Evolutionary conservation across 2,888 invertebrate species (phyloP).

Genomic region (Linyphia triangularis): DNA sequence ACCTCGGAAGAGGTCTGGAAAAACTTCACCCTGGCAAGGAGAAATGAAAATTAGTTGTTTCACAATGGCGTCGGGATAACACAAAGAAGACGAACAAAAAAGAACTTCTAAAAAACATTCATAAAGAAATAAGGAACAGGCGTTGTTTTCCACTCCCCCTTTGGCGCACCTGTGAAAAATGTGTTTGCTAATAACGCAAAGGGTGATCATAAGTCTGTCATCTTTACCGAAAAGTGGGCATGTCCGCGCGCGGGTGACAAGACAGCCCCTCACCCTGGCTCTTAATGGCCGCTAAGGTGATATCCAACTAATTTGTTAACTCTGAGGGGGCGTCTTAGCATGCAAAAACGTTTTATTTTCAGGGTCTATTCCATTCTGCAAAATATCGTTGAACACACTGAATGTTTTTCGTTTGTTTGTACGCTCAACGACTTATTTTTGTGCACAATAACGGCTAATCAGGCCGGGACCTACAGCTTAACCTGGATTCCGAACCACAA

Average conservation of each 20-base stretch:
- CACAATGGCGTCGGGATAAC: not conserved
- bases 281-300: conserved; percentile 71
- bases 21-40: too few species aligned
- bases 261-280: conserved; percentile 18
- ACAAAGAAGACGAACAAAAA: not conserved
- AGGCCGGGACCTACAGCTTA: too few species aligned
- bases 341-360: not conserved
- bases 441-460: too few species aligned
- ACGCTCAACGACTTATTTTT: too few species aligned
- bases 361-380: not conserved
- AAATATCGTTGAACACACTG: too few species aligned
- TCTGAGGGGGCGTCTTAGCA: conserved; percentile 1
- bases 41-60: not conserved
- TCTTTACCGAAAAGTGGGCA: conserved; percentile 52
- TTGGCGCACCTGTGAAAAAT: conserved; percentile 69
- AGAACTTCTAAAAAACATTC: not conserved
- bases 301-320: conserved; percentile 67
- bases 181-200: conserved; percentile 63
- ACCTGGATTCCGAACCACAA: too few species aligned
- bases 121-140: conserved; percentile 22
- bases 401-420: too few species aligned
- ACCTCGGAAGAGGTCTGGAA: not conserved
- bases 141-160: conserved; percentile 31
- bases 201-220: conserved; percentile 64
- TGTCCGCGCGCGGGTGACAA: conserved; percentile 62